Evolutionary conservation across 1,140 invertebrate species (phyloP).

Genomic region (Caerostris extrusa): DNA sequence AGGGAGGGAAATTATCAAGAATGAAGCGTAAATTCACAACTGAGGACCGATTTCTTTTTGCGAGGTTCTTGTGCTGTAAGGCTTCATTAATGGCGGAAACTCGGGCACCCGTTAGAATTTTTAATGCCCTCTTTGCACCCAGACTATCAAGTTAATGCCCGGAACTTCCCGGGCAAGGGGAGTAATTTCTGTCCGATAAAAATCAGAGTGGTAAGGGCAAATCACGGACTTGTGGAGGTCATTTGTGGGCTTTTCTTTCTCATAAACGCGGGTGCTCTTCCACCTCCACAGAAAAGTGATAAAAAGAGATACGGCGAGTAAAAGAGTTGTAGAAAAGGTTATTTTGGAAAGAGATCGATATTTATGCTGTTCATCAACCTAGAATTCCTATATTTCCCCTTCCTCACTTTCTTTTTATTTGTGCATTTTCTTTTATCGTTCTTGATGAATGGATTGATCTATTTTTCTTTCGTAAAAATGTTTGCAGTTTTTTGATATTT

Average conservation of each 20-base stretch:
- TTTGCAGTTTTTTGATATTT: too few relatives aligned
- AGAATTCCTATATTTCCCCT: slow-evolving; percentile 1
- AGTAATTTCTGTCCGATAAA: slow-evolving; percentile 67
- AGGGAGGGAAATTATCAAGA: not conserved
- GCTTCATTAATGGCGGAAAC: slow-evolving; percentile 41
- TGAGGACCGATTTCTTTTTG: slow-evolving; percentile 20
- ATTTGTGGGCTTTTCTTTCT: slow-evolving; percentile 55
- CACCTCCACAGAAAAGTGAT: slow-evolving; percentile 23
- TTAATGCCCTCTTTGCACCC: slow-evolving; percentile 59
- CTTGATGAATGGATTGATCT: not conserved
- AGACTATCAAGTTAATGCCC: slow-evolving; percentile 62
- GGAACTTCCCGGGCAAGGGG: slow-evolving; percentile 25
- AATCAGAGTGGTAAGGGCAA: slow-evolving; percentile 51
- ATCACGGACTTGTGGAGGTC: slow-evolving; percentile 54
- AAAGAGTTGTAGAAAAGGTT: slow-evolving; percentile 72
- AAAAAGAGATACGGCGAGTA: slow-evolving; percentile 58
- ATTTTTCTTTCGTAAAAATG: too few relatives aligned
- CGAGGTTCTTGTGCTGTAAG: not conserved
- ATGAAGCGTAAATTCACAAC: slow-evolving; percentile 28
- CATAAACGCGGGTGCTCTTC: slow-evolving; percentile 52
- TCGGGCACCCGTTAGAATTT: slow-evolving; percentile 64
- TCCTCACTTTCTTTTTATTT: not conserved
- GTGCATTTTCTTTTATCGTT: not conserved
- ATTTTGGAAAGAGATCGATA: slow-evolving; percentile 67
- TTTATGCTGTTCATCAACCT: slow-evolving; percentile 67